Base-by-base conservation (phyloP, 2,113 vertebrate species). In the Eurystomus gularis region DNA sequence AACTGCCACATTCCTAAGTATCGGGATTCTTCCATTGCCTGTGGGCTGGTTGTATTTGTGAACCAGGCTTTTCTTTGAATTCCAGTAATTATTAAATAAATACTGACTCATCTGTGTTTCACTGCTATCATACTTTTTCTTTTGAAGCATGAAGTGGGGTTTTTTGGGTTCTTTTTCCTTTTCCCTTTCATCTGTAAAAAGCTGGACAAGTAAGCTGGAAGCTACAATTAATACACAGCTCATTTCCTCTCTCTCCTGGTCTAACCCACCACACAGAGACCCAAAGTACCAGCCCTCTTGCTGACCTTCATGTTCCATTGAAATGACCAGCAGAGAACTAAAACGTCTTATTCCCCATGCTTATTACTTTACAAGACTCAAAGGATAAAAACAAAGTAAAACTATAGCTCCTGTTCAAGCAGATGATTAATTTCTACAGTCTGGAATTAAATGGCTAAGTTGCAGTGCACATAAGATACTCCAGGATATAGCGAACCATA, bases 61-160 rank as follows among this genome's bases (percentile, higher is more conserved):
- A 94, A 92, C 81, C 58, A 7, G 73, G 28, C 13, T 93, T 96
- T 95, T 91, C 81, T 97, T 86, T 94, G 82, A 97, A 96, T 95
- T 76, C 77, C 83, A 80, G 75, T 85, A 94, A 94, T 95, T 97
- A 95, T 94, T 96, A 91, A 93, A 95, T 94, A 97, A 87, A 95
- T 88, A 95, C 62, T 96, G 97, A 97, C 77, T 97, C 93, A 93
- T 95, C 78, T 72, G 52, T 84, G 37, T 76, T 93, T 86, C 54
- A 60, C 57, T 78, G 58, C 60, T 88, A 49, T 89, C 80, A 84
- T 61, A 84, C 68, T 97, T 97, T 92, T 88, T 65, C 77, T 91
- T 90, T 86, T 64, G 49, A 83, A 95, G 57, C 31, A 93, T 12
- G 4, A 84, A 88, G 24, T 13, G 16, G 17, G 19, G 0, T 75